Base-by-base conservation (phyloP, 2,797 vertebrate genomes). In the Neosalanx taihuensis region DNA sequence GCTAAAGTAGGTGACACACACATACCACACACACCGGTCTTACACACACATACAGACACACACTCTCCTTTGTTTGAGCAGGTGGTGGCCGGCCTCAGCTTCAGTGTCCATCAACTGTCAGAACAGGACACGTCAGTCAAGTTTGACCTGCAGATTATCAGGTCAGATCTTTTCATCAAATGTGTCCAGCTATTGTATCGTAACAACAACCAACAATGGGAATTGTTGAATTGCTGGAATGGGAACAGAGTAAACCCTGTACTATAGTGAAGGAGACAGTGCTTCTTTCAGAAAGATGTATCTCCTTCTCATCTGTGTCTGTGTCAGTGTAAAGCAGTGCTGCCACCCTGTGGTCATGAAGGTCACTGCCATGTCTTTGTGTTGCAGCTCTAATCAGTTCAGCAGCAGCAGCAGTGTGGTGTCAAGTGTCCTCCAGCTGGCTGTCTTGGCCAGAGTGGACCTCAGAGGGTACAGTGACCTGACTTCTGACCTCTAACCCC, bases 61-160 rank as follows among this genome's bases (percentile, higher is more conserved):
- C 41, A 20, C 63, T 64, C 59, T 37, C 5, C 70, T 78, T n/a
- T 78, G 57, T 74, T 76, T 81, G 64, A 49, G 64, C 80, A 99
- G 97, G 89, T 98, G 10, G 66, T 93, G 70, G 95, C 96, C 33
- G 95, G 95, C 62, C 83, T 99, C 76, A 93, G 91, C 56, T 98
- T 99, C 89, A 98, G 95, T 0, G 96, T 98, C 1, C 96, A 98
- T 75, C 96, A 98, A 86, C 93, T 98, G 35, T 96, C 95, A 0
- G 97, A 98, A 79, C 95, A 96, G 83, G 97, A 98, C 83, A 97
- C 95, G 0, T 95, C 94, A 0, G 95, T 98, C 68, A 95, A 92
- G 87, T 98, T 98, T 69, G 92, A 96, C 73, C 84, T 97, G 71
- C 95, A 97, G 68, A 97, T 98, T 6, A 91, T 93, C 83, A 99